Percentiles rank a stretch among this genome's conserved stretches.
Conservation (phyloP, 2,797 vertebrate species). For the Coregonus ussuriensis region DNA sequence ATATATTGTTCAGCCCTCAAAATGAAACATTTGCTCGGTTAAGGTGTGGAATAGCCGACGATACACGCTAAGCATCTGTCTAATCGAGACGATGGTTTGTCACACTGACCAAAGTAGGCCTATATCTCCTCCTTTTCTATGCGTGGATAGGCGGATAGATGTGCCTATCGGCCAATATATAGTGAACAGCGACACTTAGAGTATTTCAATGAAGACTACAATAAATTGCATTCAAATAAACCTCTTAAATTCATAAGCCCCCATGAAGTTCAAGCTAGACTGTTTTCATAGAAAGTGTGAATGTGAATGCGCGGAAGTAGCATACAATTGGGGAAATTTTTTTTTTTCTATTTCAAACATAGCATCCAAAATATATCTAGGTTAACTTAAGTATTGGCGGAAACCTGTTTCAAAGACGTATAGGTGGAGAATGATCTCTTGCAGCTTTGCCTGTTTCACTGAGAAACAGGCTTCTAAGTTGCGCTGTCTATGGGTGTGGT, state of each 20-base stretch:
- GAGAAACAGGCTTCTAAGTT: no score
- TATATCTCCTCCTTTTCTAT: background rate
- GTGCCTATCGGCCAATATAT: background rate
- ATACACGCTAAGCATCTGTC: background rate
- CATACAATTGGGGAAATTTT: no score
- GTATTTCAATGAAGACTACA: background rate
- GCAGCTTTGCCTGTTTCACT: no score
- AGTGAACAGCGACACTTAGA: slow-evolving; percentile 40
- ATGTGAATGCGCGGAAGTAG: no score
- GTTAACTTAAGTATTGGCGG: no score
- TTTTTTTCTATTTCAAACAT: no score
- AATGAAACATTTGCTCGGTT: background rate
- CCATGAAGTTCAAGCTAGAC: no score
- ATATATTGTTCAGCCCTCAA: background rate
- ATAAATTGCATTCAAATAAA: background rate
- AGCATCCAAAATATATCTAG: no score
- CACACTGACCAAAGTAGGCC: background rate
- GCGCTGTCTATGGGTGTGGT: slow-evolving; percentile 10
- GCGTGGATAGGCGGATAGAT: background rate
- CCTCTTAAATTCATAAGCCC: no score
- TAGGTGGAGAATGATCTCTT: no score
- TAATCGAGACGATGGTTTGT: background rate
- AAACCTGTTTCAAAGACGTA: no score
- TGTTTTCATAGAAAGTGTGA: no score
- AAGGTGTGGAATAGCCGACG: background rate